These are phyloP conservation scores for Ctenicera cuprea DNA, from an alignment of 2,888 invertebrate genomes.

Conservation along the genomic window DNA sequence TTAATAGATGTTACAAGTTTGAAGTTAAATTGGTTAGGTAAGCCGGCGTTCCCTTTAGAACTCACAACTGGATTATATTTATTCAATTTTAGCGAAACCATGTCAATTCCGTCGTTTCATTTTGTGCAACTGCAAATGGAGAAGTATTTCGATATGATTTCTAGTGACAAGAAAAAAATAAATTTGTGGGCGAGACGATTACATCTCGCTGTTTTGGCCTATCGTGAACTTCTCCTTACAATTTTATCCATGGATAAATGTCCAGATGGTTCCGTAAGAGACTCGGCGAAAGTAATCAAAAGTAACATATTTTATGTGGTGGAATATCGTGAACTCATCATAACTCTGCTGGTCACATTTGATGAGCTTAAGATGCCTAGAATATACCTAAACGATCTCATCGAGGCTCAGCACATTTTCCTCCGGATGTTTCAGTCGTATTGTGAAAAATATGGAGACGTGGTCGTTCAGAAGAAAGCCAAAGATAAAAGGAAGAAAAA, in stretches of 20 bases:
- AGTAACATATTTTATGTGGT: slow-evolving; percentile 94
- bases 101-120: slow-evolving; percentile 94
- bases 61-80: background rate
- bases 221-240: slow-evolving; percentile 89
- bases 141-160: slow-evolving; percentile 88
- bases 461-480: slow-evolving; percentile 81
- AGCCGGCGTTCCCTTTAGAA: slow-evolving; percentile 56
- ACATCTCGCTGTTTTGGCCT: slow-evolving; percentile 88
- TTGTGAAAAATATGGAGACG: slow-evolving; percentile 77
- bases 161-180: slow-evolving; percentile 89
- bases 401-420: slow-evolving; percentile 93
- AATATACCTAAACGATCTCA: slow-evolving; percentile 88
- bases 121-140: slow-evolving; percentile 96
- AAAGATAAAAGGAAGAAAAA: slow-evolving; percentile 74
- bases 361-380: slow-evolving; percentile 91
- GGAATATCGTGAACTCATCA: slow-evolving; percentile 94
- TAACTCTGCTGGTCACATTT: slow-evolving; percentile 87
- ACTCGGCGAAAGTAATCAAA: slow-evolving; percentile 90
- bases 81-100: slow-evolving; percentile 85
- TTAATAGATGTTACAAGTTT: slow-evolving; percentile 92
- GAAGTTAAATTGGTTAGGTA: slow-evolving; percentile 93
- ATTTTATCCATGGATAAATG: slow-evolving; percentile 88
- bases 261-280: slow-evolving; percentile 80
- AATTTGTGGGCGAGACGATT: slow-evolving; percentile 89
- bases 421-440: slow-evolving; percentile 90